phyloP scores from a whole-genome alignment of 2,888 invertebrate genomes.

The Caenorhabditis drosophilae region DNA sequence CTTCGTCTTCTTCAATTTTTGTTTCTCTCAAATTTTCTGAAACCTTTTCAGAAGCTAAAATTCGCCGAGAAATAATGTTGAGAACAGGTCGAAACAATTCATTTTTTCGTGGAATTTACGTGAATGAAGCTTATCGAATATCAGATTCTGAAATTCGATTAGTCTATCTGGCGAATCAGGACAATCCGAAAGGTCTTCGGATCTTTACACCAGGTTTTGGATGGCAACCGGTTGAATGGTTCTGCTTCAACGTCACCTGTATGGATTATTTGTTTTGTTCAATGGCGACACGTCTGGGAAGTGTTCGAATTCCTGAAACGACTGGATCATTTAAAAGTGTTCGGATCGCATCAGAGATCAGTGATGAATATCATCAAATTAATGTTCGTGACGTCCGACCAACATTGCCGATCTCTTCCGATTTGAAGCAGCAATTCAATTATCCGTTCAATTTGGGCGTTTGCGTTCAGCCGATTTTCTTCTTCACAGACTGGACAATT shows the following conservation, averaged over 20 bases:
- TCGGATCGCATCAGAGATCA: slow-evolving; percentile 18
- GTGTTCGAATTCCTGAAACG: slow-evolving; percentile 9
- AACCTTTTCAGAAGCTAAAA: slow-evolving; percentile 6
- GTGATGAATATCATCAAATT: slow-evolving; percentile 26
- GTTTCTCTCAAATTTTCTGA: too few species aligned
- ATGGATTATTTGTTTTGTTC: slow-evolving; percentile 35
- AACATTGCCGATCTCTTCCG: background rate
- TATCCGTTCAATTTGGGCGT: slow-evolving; percentile 52
- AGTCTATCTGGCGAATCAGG: slow-evolving; percentile 20
- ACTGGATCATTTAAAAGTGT: slow-evolving; percentile 11
- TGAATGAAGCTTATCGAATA: slow-evolving; percentile 16
- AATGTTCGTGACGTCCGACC: slow-evolving; percentile 45
- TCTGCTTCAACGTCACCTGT: slow-evolving; percentile 35
- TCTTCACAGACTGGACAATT: slow-evolving; percentile 51
- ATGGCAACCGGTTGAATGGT: slow-evolving; percentile 32
- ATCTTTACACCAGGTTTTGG: slow-evolving; percentile 8
- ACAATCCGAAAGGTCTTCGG: slow-evolving; percentile 12
- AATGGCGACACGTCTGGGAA: slow-evolving; percentile 38
- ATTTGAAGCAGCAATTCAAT: background rate
- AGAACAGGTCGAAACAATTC: too few species aligned
- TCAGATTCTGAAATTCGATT: slow-evolving; percentile 20
- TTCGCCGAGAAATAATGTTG: background rate
- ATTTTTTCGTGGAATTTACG: slow-evolving; percentile 19
- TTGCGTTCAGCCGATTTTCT: slow-evolving; percentile 57
- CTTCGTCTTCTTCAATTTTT: too few species aligned